phyloP scores from a whole-genome alignment of 2,888 invertebrate genomes.

The Hirtodrosophila histrioides region DNA sequence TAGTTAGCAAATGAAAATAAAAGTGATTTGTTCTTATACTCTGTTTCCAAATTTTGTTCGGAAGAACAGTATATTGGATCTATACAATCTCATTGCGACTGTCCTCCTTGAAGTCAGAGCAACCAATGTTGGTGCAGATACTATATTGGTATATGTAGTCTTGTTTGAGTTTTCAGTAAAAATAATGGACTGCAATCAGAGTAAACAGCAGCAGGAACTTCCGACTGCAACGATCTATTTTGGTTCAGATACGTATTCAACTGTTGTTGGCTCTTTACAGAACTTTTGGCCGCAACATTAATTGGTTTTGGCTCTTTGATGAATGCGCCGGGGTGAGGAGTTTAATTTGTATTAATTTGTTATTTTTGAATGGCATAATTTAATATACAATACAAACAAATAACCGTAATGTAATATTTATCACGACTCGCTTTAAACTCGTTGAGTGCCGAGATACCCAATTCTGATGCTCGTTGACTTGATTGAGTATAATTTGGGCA shows the following conservation, averaged over 20 bases:
- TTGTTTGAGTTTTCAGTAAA: no score
- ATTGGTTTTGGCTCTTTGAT: constrained; percentile 54
- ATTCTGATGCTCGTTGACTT: constrained; percentile 16
- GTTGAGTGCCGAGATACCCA: constrained; percentile 11
- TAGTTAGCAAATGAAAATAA: constrained; percentile 65
- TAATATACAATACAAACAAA: constrained; percentile 37
- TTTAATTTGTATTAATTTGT: constrained; percentile 72
- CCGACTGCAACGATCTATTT: background rate
- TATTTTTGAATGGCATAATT: constrained; percentile 63
- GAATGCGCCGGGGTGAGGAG: constrained; percentile 32
- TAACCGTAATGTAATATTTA: constrained; percentile 13
- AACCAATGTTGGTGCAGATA: no score
- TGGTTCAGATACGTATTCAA: constrained; percentile 20
- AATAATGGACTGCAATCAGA: no score
- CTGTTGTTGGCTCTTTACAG: constrained; percentile 13
- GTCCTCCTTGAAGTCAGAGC: no score
- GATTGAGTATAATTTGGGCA: constrained; percentile 34
- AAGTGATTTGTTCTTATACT: constrained; percentile 64
- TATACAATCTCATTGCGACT: no score
- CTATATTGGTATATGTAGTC: no score
- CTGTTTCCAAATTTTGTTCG: no score
- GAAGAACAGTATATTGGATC: no score
- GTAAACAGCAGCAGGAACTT: no score
- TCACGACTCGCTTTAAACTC: constrained; percentile 7
- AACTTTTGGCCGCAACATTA: constrained; percentile 42